phyloP scores from a whole-genome alignment of 2,113 vertebrate species.

The Poicephalus gulielmi region DNA sequence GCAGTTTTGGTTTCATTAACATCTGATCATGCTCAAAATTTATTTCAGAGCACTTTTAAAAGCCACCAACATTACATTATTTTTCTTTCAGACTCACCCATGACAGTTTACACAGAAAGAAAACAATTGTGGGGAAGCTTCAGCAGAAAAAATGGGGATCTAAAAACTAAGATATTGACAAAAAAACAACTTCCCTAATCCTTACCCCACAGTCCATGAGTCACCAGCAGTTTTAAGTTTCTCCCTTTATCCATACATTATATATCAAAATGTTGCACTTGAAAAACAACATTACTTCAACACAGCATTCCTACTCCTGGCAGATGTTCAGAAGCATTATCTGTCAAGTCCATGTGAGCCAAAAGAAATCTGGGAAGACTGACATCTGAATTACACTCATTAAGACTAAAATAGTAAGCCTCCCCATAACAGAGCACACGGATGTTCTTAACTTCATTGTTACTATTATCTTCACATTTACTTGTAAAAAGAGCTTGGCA shows the following conservation, averaged over 20 bases:
- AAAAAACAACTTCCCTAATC: background rate
- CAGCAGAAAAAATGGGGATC: background rate
- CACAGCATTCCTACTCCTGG: background rate
- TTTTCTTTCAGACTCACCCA: background rate
- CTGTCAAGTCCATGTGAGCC: background rate
- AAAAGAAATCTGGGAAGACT: background rate
- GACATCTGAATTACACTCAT: background rate
- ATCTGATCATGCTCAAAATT: background rate
- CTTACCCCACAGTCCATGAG: background rate
- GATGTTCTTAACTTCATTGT: background rate
- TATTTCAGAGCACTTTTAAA: background rate
- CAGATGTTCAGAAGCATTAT: background rate
- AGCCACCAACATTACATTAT: background rate
- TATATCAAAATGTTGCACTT: background rate
- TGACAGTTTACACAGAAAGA: background rate
- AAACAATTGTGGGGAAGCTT: background rate
- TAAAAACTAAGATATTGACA: rapidly evolving
- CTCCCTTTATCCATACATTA: background rate
- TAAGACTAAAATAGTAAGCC: background rate
- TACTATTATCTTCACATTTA: background rate
- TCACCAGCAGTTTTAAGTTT: background rate
- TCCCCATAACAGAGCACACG: rapidly evolving
- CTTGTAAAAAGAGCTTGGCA: background rate
- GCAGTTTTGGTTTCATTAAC: background rate
- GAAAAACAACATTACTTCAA: background rate